Evolutionary conservation across 2,888 invertebrate genomes (phyloP), one percentile per base, ranked within the genome.

Genomic region (Callinectes sapidus): DNA sequence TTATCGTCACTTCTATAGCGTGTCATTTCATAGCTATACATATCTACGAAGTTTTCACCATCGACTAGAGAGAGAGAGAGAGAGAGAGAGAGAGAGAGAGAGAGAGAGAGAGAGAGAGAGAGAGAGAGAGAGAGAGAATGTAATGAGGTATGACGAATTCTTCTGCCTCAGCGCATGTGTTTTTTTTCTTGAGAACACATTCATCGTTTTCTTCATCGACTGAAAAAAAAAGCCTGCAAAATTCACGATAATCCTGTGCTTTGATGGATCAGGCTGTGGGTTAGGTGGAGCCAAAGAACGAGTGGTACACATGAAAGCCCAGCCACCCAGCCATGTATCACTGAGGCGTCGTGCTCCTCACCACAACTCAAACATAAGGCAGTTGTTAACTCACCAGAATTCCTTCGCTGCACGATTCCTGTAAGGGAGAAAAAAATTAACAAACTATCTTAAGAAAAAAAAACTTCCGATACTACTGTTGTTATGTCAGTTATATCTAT

Each of bases 321-420:
- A 3, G 13, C 48, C 13, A 81, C 54, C 18, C 42, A 48, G 10
- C 39, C 42, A n/a, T n/a, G 28, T 16, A 81, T 23, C 71, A 2
- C 71, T n/a, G 71, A 71, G 23, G 71, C 71, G 28, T 28, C 71
- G 18, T 61, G 61, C 71, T 71, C n/a, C 23, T 71, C 71, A 28
- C 71, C 71, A n/a, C 10, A 23, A 71, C 28, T 28, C 71, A 71
- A 85, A 55, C 5, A 91, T n/a, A 61, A 92, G n/a, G 35, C 32
- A n/a, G 55, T n/a, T 32, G 0, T n/a, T 39, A 28, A 89, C 92
- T 92, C 55, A 92, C 92, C 92, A n/a, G 92, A 92, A 87, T 92
- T 92, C 81, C 92, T 89, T 89, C 92, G 89, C 87, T 92, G 92
- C 23, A 92, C 28, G 90, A 92, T 92, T 86, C 92, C 92, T 92